Base-by-base conservation (phyloP, 2,888 invertebrate species). In the Hyposoter didymator region DNA sequence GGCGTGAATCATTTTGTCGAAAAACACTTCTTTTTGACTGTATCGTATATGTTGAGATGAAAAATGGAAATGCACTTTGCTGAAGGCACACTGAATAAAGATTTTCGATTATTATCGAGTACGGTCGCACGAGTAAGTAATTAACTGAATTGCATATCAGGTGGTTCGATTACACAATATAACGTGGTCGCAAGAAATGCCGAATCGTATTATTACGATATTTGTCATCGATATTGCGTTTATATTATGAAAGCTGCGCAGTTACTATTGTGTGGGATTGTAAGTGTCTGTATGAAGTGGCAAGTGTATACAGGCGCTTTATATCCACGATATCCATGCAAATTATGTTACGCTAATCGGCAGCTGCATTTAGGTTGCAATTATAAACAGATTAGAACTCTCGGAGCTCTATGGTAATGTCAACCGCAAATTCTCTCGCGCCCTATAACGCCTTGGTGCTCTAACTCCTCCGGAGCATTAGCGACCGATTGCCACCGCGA, bases 321-420 rank as follows among this genome's bases (percentile, higher is more conserved):
- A 78, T 81, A 78, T 81, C 83, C 82, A 74, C 47, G 62, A 75
- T 85, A 87, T 88, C 80, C 87, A 83, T 87, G 87, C 88, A 88
- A 90, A 90, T 90, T 89, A 91, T 90, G 90, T 89, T 75, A 88
- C 89, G 89, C 89, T 92, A 92, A 93, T 91, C 90, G 90, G 89
- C 87, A 87, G 49, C 87, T 84, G 89, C 88, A 89, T 91, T 91
- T 90, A 88, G 90, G 88, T 69, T 86, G 89, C 90, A 92, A 93
- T 93, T 93, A 93, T 91, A 91, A 91, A 91, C 90, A 90, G 92
- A 93, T 93, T 93, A 93, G 92, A 88, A 90, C 88, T 88, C 87
- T 87, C 86, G 67, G 8, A 85, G 87, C 84, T 84, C 76, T 55
- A 69, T 45, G 88, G 76, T 89, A 89, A 89, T 89, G 89, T 85